These are phyloP conservation scores for Pseudococcus viburni DNA, from an alignment of 2,888 invertebrate species.

Conservation along the genomic window DNA sequence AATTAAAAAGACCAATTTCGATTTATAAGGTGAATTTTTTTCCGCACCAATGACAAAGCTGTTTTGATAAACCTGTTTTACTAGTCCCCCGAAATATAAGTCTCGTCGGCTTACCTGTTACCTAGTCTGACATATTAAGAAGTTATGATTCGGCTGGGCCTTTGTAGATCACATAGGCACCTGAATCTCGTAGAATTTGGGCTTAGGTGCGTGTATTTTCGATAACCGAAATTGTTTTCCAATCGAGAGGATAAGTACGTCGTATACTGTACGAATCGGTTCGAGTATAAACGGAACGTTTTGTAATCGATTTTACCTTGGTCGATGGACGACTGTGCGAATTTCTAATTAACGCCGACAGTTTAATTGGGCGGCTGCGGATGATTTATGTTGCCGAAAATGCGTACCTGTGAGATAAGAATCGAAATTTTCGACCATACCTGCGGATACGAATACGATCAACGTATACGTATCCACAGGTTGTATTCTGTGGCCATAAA, in stretches of 20 bases:
- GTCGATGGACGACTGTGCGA: not conserved
- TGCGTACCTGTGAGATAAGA: not conserved
- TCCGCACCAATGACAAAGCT: not conserved
- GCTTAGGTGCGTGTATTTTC: not conserved
- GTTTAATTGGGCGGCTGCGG: not conserved
- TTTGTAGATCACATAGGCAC: not conserved
- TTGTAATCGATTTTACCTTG: slow-evolving; percentile 11
- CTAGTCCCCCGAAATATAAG: not conserved
- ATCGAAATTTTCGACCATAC: not conserved
- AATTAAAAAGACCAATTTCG: slow-evolving; percentile 17
- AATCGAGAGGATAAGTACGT: too few species aligned
- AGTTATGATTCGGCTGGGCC: not conserved
- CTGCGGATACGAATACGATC: not conserved
- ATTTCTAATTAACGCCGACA: not conserved
- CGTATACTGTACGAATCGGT: too few species aligned
- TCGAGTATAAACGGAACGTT: not conserved
- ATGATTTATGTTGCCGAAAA: slow-evolving; percentile 11
- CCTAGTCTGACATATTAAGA: too few species aligned
- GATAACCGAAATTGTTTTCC: not conserved
- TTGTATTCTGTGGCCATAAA: not conserved
- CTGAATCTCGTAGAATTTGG: not conserved
- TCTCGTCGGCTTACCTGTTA: not conserved
- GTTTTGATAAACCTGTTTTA: not conserved
- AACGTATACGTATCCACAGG: not conserved
- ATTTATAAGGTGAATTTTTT: not conserved